Percentiles rank a stretch among this genome's conserved stretches.
Conservation (phyloP, 2,888 invertebrate species). For the Ectemnius lituratus region DNA sequence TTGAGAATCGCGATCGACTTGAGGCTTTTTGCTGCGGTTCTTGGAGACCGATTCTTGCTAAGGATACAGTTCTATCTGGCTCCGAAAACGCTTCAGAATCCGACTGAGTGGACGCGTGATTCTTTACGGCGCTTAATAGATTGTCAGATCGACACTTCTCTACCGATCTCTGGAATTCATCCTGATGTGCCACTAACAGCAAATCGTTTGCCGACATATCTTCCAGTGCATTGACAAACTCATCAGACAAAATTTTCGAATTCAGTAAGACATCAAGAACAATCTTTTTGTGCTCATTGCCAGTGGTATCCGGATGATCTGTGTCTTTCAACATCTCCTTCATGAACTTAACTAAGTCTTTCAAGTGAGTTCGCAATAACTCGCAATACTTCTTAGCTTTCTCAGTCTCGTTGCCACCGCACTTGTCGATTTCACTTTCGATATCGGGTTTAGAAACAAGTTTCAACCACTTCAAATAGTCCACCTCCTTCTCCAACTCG, state of each 20-base stretch:
- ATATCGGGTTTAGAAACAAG: slow-evolving; percentile 69
- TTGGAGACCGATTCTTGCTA: slow-evolving; percentile 87
- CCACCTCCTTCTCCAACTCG: slow-evolving; percentile 74
- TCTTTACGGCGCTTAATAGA: slow-evolving; percentile 48
- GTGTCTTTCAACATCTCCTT: slow-evolving; percentile 68
- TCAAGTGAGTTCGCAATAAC: slow-evolving; percentile 68
- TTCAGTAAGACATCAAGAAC: slow-evolving; percentile 69
- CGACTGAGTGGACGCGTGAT: slow-evolving; percentile 75
- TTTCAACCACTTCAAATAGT: slow-evolving; percentile 74
- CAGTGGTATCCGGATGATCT: slow-evolving; percentile 54
- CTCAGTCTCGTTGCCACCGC: slow-evolving; percentile 59
- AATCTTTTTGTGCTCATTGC: slow-evolving; percentile 66
- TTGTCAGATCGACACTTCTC: slow-evolving; percentile 66
- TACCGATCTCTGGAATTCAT: slow-evolving; percentile 40
- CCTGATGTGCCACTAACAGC: slow-evolving; percentile 17
- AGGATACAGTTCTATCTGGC: slow-evolving; percentile 89
- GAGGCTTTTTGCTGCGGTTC: slow-evolving; percentile 73
- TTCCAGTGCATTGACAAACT: slow-evolving; percentile 69
- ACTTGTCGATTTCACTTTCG: slow-evolving; percentile 59
- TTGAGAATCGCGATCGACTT: slow-evolving; percentile 61
- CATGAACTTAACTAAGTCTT: slow-evolving; percentile 73
- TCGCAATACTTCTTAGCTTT: slow-evolving; percentile 68
- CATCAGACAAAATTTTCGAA: slow-evolving; percentile 71
- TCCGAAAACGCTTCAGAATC: slow-evolving; percentile 94
- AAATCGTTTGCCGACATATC: slow-evolving; percentile 53